Evolutionary conservation across 2,113 vertebrate species (phyloP).

Genomic region (Cairina moschata): DNA sequence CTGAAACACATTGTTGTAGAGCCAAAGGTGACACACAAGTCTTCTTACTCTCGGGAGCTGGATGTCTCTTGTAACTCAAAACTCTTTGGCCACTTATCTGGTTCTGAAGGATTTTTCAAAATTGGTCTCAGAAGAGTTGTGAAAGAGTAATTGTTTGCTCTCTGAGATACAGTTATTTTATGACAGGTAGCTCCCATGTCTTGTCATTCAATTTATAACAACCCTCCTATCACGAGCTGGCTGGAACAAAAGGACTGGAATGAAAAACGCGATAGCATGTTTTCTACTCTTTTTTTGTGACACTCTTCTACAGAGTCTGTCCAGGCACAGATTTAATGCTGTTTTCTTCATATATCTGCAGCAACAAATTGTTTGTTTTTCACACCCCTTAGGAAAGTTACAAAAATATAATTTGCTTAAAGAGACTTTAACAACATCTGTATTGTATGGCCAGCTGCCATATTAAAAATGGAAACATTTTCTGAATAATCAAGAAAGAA

Average conservation of each 20-base stretch:
- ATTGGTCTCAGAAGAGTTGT: background rate
- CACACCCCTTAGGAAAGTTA: background rate
- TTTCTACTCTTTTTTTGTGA: background rate
- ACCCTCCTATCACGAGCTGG: background rate
- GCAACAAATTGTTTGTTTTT: background rate
- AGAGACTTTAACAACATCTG: background rate
- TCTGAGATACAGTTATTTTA: background rate
- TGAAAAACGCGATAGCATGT: background rate
- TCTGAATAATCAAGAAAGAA: constrained; percentile 1
- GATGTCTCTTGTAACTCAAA: background rate
- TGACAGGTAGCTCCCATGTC: background rate
- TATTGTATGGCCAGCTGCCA: background rate
- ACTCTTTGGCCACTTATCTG: background rate
- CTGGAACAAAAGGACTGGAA: background rate
- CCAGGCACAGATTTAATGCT: background rate
- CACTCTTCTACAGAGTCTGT: background rate
- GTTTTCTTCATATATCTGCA: background rate
- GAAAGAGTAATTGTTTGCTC: background rate
- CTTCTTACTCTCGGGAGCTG: background rate
- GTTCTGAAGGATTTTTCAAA: background rate
- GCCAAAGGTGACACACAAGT: background rate
- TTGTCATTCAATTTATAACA: background rate
- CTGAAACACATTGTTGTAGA: background rate
- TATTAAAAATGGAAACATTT: constrained; percentile 24
- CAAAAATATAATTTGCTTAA: background rate